Evolutionary conservation across 2,888 invertebrate species (phyloP), one percentile per base, ranked within the genome.

Genomic region (Pediacus dermestoides): DNA sequence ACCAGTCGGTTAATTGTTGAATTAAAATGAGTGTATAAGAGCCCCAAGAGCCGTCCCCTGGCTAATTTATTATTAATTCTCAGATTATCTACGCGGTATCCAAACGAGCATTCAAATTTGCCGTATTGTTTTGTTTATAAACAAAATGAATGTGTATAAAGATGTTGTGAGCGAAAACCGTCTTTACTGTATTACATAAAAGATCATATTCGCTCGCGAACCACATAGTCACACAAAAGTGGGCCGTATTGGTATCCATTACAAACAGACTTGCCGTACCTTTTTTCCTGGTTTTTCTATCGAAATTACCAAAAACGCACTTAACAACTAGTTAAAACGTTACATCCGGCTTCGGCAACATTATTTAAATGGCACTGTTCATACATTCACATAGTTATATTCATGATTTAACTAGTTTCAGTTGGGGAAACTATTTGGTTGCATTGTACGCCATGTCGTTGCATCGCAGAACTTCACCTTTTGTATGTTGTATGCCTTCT

Each of bases 221-320:
- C 45, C 37, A 40, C 40, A 23, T 9, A 53, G 58, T 25, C 64
- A 68, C 42, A 67, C 67, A 67, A 70, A 67, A 63, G 60, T 70
- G 57, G 65, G 58, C 70, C 64, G 57, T 70, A 70, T 66, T 62
- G 64, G 57, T 64, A 62, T 65, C 63, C 61, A 66, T 65, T 66
- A 57, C 57, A 58, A 34, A 28, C 36, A 46, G 34, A 52, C 39
- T 53, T 54, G 46, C 55, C 61, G 50, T 61, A 66, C 66, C 63
- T 62, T 61, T 61, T 60, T 53, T 35, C 28, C 36, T 13, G 32
- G 37, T 35, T 48, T 37, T 37, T 33, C 37, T 28, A 39, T 36
- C 34, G 22, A 39, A 45, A 37, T 12, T 27, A 22, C 10, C 16
- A 13, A 27, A 36, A 41, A 41, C 40, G 35, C 38, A 36, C 25